Evolutionary conservation across 2,888 invertebrate species (phyloP).

Genomic region (Cylloceria caligata): DNA sequence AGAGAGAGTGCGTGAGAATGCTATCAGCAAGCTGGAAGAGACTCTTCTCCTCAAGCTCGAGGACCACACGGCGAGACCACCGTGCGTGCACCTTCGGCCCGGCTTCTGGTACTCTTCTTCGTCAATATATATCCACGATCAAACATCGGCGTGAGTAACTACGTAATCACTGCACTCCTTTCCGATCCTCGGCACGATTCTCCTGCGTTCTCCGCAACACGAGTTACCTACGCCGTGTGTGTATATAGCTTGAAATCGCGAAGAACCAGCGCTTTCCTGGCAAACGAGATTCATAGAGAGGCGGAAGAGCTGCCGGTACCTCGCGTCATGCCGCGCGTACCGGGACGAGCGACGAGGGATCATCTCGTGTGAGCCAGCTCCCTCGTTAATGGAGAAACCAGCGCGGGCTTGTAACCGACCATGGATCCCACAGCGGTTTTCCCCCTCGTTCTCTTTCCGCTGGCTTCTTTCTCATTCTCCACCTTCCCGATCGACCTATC

Average conservation of each 20-base stretch:
- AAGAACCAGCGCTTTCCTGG: conserved; percentile 58
- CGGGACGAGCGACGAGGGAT: conserved; percentile 57
- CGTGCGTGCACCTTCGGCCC: conserved; percentile 76
- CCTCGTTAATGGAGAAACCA: conserved; percentile 68
- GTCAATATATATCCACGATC: conserved; percentile 79
- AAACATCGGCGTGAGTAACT: conserved; percentile 78
- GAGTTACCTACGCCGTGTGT: conserved; percentile 61
- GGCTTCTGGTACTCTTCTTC: conserved; percentile 70
- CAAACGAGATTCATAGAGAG: conserved; percentile 64
- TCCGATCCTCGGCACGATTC: conserved; percentile 65
- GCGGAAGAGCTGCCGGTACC: conserved; percentile 7
- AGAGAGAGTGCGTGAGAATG: conserved; percentile 69
- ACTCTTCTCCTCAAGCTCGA: conserved; percentile 62
- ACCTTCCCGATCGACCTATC: conserved; percentile 62
- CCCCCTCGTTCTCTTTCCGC: conserved; percentile 18
- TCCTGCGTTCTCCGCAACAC: conserved; percentile 29
- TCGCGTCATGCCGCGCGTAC: conserved; percentile 51
- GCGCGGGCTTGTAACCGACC: conserved; percentile 65
- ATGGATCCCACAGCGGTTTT: conserved; percentile 60
- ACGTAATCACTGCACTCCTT: conserved; percentile 71
- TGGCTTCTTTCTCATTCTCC: conserved; percentile 23
- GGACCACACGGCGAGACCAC: conserved; percentile 84
- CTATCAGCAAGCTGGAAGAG: conserved; percentile 67
- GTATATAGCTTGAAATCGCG: conserved; percentile 44
- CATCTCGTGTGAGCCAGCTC: conserved; percentile 66